Evolutionary conservation across 2,113 vertebrate genomes (phyloP).

Genomic region (Spea multiplicata): DNA sequence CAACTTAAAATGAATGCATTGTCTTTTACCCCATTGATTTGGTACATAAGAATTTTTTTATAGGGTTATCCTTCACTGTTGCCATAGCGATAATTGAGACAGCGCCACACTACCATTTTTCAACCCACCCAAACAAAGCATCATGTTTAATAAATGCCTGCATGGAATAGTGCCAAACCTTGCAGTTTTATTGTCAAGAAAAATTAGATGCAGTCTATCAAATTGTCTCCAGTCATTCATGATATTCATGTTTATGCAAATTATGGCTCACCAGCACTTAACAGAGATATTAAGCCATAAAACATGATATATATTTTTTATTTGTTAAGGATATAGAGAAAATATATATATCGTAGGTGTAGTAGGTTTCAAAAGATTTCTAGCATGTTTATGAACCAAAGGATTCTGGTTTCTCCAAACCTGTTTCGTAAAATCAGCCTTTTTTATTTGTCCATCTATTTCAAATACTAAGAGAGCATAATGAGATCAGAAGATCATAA

Average conservation of each 20-base stretch:
- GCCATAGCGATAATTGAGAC: neutral
- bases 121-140: neutral
- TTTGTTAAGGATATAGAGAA: neutral
- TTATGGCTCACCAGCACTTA: neutral
- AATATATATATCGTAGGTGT: too few relatives aligned
- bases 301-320: neutral
- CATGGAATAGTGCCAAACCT: neutral
- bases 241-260: neutral
- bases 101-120: neutral
- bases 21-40: neutral
- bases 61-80: neutral
- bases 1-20: neutral
- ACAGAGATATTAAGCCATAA: neutral
- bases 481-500: too few relatives aligned
- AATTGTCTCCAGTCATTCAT: constrained; percentile 2
- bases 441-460: too few relatives aligned
- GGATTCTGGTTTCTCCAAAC: too few relatives aligned
- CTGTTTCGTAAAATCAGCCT: too few relatives aligned
- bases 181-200: constrained; percentile 1
- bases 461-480: too few relatives aligned
- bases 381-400: too few relatives aligned
- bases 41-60: neutral
- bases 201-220: neutral
- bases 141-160: neutral
- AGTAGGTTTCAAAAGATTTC: too few relatives aligned